Percentiles rank a stretch among this genome's conserved stretches.
Conservation (phyloP, 2,797 vertebrate genomes). For the Sus cebifrons region DNA sequence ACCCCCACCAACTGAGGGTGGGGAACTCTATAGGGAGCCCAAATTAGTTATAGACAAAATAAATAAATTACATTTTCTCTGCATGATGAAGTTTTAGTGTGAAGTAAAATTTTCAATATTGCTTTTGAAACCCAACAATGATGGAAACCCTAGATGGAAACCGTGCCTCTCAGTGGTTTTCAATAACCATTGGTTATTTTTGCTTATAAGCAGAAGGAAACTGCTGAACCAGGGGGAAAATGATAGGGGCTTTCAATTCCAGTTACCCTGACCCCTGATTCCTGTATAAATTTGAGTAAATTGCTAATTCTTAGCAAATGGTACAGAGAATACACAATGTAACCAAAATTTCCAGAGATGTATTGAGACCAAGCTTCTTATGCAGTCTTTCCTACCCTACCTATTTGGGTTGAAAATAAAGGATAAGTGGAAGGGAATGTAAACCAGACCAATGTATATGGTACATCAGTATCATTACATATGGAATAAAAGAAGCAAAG, state of each 20-base stretch:
- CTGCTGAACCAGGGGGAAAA: not conserved
- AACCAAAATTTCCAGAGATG: not conserved
- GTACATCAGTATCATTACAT: not conserved
- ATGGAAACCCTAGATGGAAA: not conserved
- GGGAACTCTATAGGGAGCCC: not conserved
- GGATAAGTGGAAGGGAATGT: not conserved
- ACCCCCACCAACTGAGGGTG: not conserved
- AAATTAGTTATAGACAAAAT: constrained; percentile 27
- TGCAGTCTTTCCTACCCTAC: not conserved
- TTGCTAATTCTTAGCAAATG: constrained; percentile 51
- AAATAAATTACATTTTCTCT: constrained; percentile 40
- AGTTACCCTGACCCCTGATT: not conserved
- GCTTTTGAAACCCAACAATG: constrained; percentile 17
- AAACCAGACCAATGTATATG: not conserved
- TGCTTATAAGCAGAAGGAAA: not conserved
- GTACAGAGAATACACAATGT: not conserved
- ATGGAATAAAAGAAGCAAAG: not conserved
- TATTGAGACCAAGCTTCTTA: not conserved
- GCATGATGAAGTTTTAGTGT: not conserved
- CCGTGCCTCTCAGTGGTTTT: not conserved
- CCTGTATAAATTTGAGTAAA: constrained; percentile 5
- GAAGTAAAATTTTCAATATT: constrained; percentile 22
- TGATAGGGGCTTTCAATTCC: not conserved
- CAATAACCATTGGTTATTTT: not conserved
- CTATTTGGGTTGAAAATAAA: constrained; percentile 18